Evolutionary conservation across 2,113 vertebrate species (phyloP).

Genomic region (Lutjanus erythropterus): DNA sequence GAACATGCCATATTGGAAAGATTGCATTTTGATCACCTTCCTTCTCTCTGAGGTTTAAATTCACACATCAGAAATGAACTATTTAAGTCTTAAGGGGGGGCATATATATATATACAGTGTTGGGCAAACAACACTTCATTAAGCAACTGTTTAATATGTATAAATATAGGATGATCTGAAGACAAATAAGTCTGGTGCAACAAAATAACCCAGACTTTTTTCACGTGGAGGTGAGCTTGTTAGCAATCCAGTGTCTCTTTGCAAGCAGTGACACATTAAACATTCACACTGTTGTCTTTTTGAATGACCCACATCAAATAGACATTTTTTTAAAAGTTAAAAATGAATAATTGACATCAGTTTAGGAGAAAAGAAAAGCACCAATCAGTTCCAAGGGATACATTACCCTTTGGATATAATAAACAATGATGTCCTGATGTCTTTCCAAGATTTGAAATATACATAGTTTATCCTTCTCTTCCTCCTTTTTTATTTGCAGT

Average conservation of each 20-base stretch:
- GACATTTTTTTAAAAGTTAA: constrained; percentile 31
- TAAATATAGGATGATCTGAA: constrained; percentile 3
- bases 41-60: constrained; percentile 40
- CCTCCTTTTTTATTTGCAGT: too few relatives aligned
- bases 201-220: constrained; percentile 9
- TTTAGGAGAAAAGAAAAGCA: constrained; percentile 16
- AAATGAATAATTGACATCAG: constrained; percentile 39
- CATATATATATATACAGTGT: constrained; percentile 12
- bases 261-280: constrained; percentile 36
- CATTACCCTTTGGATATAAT: too few relatives aligned
- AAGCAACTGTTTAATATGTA: constrained; percentile 35
- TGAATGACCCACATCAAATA: constrained; percentile 54
- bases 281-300: constrained; percentile 44
- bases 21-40: constrained; percentile 60
- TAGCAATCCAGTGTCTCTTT: constrained; percentile 1
- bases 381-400: too few relatives aligned
- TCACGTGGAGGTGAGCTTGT: constrained; percentile 14
- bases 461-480: too few relatives aligned
- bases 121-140: constrained; percentile 40
- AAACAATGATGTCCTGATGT: too few relatives aligned
- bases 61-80: constrained; percentile 42
- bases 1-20: constrained; percentile 41
- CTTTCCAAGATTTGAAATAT: too few relatives aligned
- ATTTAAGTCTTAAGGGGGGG: constrained; percentile 20
- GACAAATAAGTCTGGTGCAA: neutral